Evolutionary conservation across 2,797 vertebrate genomes (phyloP).

Genomic region (Hypotaenidia philippensis): DNA sequence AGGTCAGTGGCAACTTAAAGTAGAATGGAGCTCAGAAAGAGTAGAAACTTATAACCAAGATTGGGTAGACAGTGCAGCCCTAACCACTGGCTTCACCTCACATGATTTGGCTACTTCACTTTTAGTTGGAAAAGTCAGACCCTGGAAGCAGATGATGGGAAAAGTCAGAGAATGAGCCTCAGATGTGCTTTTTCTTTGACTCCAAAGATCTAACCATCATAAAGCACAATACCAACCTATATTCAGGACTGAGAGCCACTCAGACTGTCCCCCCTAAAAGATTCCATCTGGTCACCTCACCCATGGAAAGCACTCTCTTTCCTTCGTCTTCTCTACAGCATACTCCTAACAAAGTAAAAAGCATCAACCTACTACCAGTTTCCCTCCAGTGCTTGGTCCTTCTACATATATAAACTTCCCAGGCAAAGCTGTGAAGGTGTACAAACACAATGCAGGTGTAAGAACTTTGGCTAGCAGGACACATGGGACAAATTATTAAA

Average conservation of each 20-base stretch:
- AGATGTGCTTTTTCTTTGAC: background rate
- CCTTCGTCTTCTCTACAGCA: background rate
- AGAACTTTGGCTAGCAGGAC: background rate
- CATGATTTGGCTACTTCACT: background rate
- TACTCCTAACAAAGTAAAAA: background rate
- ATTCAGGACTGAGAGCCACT: background rate
- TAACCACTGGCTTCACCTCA: background rate
- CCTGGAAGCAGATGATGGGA: background rate
- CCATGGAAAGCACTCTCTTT: rapidly evolving
- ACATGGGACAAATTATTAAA: background rate
- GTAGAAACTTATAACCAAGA: background rate
- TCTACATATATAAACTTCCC: background rate
- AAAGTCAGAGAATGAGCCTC: background rate
- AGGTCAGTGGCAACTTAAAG: background rate
- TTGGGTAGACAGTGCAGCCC: background rate
- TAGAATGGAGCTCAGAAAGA: background rate
- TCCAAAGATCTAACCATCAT: background rate
- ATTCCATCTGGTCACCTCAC: background rate
- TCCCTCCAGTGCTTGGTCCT: background rate
- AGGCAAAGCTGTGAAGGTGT: too few species aligned
- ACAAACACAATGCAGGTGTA: background rate
- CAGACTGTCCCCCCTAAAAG: background rate
- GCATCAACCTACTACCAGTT: background rate
- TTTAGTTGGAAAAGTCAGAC: background rate
- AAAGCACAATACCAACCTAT: background rate